A percentile compares a stretch with the other conserved stretches of the same genome.
Conservation (phyloP, 2,113 vertebrate genomes). For the Eonycteris spelaea region DNA sequence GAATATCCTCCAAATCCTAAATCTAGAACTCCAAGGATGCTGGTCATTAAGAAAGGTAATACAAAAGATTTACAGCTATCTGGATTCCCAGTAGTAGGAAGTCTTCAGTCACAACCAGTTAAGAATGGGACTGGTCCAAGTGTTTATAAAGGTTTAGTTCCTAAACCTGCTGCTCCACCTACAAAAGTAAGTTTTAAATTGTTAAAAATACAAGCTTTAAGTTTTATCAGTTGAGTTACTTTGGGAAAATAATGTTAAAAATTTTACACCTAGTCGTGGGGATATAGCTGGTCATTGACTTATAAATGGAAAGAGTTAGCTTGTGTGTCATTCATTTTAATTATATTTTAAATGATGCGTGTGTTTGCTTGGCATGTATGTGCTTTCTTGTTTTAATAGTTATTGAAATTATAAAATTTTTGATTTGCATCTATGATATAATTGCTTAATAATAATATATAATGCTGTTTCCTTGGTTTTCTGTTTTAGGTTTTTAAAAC, state of each 20-base stretch:
- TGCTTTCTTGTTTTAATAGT: neutral
- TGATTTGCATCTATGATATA: neutral
- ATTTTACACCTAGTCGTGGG: neutral
- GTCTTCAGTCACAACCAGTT: slow-evolving; percentile 74
- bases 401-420: neutral
- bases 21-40: slow-evolving; percentile 85
- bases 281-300: neutral
- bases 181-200: slow-evolving; percentile 81
- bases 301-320: neutral
- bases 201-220: neutral
- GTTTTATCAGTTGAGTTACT: neutral
- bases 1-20: slow-evolving; percentile 87
- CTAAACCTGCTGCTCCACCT: slow-evolving; percentile 80
- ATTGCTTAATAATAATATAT: neutral
- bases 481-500: slow-evolving; percentile 15
- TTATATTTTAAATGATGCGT: neutral
- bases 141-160: slow-evolving; percentile 82
- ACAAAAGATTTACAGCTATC: slow-evolving; percentile 83
- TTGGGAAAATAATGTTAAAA: neutral
- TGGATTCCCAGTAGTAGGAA: slow-evolving; percentile 80
- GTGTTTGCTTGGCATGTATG: neutral
- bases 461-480: neutral
- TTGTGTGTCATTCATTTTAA: neutral
- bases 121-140: slow-evolving; percentile 81
- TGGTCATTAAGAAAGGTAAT: slow-evolving; percentile 86